phyloP scores from a whole-genome alignment of 2,888 invertebrate genomes.

The Dryobota labecula region DNA sequence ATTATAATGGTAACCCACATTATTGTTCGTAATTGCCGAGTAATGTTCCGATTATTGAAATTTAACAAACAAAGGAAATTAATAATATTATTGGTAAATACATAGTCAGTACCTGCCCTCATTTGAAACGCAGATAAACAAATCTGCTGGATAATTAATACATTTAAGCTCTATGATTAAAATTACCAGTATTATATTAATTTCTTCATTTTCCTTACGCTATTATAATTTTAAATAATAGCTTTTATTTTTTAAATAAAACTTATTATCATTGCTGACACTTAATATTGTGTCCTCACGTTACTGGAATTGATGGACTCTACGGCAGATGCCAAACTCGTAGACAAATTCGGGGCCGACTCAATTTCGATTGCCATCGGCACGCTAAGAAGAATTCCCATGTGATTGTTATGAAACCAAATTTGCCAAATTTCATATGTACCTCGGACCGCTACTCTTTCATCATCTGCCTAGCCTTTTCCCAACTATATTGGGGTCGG shows the following conservation, averaged over 20 bases:
- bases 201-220: not conserved
- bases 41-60: constrained; percentile 35
- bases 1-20: constrained; percentile 35
- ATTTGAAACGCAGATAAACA: constrained; percentile 34
- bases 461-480: too few species aligned
- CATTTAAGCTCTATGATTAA: constrained; percentile 11
- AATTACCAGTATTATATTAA: not conserved
- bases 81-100: constrained; percentile 21
- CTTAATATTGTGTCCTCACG: not conserved
- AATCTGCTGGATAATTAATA: constrained; percentile 16
- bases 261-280: not conserved
- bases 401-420: too few species aligned
- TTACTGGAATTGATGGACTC: not conserved
- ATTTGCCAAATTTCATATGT: too few species aligned
- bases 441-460: too few species aligned
- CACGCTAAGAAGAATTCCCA: not conserved
- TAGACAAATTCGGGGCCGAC: not conserved
- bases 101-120: constrained; percentile 7
- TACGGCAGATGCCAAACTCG: not conserved
- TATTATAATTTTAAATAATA: not conserved
- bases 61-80: constrained; percentile 43
- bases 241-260: too few species aligned
- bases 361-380: not conserved
- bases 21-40: constrained; percentile 32
- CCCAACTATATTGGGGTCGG: too few species aligned